Percentiles rank a stretch among this genome's conserved stretches.
phyloP scores from a whole-genome alignment of 2,797 vertebrate genomes.

The Diglossa cyanea region DNA sequence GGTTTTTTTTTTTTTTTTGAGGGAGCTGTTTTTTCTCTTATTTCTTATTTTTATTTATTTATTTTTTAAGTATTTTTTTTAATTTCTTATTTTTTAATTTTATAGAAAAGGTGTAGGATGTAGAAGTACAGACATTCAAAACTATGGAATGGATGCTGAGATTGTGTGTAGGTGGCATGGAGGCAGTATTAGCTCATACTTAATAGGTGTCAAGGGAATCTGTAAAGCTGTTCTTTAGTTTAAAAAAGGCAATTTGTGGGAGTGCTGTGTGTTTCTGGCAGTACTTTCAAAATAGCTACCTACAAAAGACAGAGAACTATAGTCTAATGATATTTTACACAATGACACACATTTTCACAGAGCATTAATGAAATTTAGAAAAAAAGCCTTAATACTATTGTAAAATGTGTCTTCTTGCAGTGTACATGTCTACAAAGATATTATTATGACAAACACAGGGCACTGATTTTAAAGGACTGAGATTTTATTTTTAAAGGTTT shows the following conservation, averaged over 20 bases:
- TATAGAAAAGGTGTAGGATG: constrained; percentile 44
- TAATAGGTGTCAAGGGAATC: constrained; percentile 51
- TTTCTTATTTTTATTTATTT: background rate
- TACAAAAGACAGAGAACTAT: constrained; percentile 56
- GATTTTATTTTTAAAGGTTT: background rate
- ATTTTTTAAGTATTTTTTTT: no score
- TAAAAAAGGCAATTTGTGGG: constrained; percentile 62
- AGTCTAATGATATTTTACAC: constrained; percentile 52
- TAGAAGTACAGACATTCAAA: constrained; percentile 58
- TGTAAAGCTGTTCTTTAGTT: constrained; percentile 50
- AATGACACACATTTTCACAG: constrained; percentile 47
- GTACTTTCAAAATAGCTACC: constrained; percentile 61
- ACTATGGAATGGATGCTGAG: constrained; percentile 1
- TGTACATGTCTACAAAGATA: background rate
- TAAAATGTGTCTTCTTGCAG: constrained; percentile 20
- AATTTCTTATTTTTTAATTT: background rate
- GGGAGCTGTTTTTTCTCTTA: background rate
- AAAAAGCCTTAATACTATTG: background rate
- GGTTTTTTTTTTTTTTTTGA: background rate
- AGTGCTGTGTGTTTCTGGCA: constrained; percentile 67
- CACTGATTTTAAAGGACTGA: background rate
- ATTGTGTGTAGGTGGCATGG: constrained; percentile 52
- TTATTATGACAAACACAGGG: background rate
- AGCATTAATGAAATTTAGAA: constrained; percentile 44
- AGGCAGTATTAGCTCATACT: constrained; percentile 61